A percentile compares a stretch with the other conserved stretches of the same genome.
Conservation (phyloP, 2,113 vertebrate genomes). For the Poeciliopsis occidentalis region DNA sequence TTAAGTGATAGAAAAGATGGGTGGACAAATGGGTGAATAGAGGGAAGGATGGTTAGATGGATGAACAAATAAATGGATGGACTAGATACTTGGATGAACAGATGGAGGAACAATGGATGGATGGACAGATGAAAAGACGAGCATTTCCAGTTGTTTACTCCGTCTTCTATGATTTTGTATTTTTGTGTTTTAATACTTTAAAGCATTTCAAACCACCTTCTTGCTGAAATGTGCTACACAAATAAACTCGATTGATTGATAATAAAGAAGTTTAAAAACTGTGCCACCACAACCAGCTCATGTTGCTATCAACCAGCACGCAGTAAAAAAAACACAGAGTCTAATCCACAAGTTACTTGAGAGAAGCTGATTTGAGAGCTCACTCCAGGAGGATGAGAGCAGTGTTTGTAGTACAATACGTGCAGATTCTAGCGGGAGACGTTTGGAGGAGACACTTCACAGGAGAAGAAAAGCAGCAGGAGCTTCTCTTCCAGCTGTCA, state of each 20-base stretch:
- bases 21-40: not conserved
- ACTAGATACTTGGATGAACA: too few relatives aligned
- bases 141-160: not conserved
- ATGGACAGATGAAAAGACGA: not conserved
- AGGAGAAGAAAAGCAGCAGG: conserved; percentile 48
- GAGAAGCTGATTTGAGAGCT: conserved; percentile 26
- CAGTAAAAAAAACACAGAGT: conserved; percentile 6
- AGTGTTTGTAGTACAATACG: conserved; percentile 25
- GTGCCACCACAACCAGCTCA: not conserved
- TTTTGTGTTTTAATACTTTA: too few relatives aligned
- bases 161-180: too few relatives aligned
- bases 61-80: not conserved
- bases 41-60: too few relatives aligned
- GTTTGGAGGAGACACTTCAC: conserved; percentile 65
- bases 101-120: not conserved
- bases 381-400: conserved; percentile 28
- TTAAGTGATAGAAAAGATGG: too few relatives aligned
- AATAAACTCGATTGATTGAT: too few relatives aligned
- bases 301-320: not conserved
- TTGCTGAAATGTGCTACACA: too few relatives aligned
- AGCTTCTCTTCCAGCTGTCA: conserved; percentile 66
- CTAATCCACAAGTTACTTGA: conserved; percentile 11
- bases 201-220: too few relatives aligned
- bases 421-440: conserved; percentile 45
- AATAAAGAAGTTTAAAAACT: not conserved